These are phyloP conservation scores for Mythimna ferrago DNA, from an alignment of 2,888 invertebrate genomes.

Conservation along the genomic window DNA sequence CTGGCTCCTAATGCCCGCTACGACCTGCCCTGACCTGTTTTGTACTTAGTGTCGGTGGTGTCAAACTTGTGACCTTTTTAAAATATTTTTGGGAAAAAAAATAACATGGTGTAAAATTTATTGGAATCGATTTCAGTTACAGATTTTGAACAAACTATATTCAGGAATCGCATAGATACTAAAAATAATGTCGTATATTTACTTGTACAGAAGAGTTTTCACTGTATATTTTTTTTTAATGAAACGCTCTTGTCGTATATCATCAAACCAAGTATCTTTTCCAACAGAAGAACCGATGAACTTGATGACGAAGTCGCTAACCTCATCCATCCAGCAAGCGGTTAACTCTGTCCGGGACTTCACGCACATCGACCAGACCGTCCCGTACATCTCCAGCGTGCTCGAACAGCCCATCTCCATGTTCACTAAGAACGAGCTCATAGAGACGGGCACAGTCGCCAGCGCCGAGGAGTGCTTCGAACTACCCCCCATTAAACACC, in stretches of 20 bases:
- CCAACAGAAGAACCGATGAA: constrained; percentile 80
- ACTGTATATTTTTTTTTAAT: background rate
- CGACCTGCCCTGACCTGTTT: too few species aligned
- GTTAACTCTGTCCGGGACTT: constrained; percentile 85
- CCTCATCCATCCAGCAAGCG: constrained; percentile 84
- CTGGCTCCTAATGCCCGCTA: too few species aligned
- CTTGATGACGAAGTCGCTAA: constrained; percentile 86
- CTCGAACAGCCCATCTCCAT: constrained; percentile 83
- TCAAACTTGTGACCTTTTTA: too few species aligned
- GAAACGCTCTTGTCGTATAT: background rate
- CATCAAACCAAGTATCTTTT: constrained; percentile 22
- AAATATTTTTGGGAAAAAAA: too few species aligned
- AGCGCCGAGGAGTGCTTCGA: constrained; percentile 95
- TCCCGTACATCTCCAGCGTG: constrained; percentile 84
- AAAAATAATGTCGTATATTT: too few species aligned
- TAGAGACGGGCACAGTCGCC: constrained; percentile 79
- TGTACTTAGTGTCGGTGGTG: too few species aligned
- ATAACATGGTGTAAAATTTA: too few species aligned
- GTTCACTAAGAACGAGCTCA: constrained; percentile 78
- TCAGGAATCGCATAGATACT: too few species aligned
- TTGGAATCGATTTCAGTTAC: too few species aligned
- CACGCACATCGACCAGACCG: constrained; percentile 81
- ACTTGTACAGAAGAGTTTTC: too few species aligned
- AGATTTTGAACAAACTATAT: too few species aligned
- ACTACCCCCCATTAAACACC: constrained; percentile 91